A percentile compares a stretch with the other conserved stretches of the same genome.
These are phyloP conservation scores for Myotis daubentonii DNA, from an alignment of 2,797 vertebrate genomes.

Conservation along the genomic window DNA sequence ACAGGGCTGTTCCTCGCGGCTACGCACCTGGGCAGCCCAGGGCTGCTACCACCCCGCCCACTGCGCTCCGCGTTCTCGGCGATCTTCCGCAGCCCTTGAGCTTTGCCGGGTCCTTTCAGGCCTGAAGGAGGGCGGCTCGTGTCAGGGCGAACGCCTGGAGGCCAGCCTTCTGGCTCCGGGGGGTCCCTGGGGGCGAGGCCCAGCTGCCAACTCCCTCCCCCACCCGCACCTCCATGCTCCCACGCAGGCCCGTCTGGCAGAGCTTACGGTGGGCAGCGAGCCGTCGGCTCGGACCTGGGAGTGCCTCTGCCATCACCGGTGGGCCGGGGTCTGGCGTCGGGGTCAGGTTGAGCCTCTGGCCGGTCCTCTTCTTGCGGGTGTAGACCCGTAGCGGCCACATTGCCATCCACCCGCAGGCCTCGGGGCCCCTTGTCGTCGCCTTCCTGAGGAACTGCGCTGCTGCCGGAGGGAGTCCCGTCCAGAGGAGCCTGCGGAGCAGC, in stretches of 20 bases:
- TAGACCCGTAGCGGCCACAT: constrained; percentile 60
- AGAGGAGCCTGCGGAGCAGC: background rate
- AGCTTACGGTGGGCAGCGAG: background rate
- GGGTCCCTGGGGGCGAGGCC: background rate
- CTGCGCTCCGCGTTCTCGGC: background rate
- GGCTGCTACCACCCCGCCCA: background rate
- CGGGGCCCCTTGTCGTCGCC: background rate
- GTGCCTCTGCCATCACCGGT: background rate
- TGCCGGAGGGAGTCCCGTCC: too few species aligned
- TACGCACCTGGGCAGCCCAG: constrained; percentile 42
- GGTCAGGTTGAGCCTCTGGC: constrained; percentile 66
- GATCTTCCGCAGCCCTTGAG: background rate
- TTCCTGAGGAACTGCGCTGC: background rate
- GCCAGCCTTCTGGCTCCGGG: background rate
- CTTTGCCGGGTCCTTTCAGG: background rate
- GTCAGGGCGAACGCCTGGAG: background rate
- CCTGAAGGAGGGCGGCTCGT: background rate
- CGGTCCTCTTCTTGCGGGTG: constrained; percentile 4
- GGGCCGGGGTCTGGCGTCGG: background rate
- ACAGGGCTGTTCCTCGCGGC: rapidly evolving
- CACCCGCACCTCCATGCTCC: rapidly evolving
- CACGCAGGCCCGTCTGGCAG: too few species aligned
- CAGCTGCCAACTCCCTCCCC: background rate
- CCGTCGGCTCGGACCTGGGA: background rate
- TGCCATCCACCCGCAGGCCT: background rate